A percentile compares a stretch with the other conserved stretches of the same genome.
Conservation (phyloP, 2,113 vertebrate species). For the Lichenostomus cassidix region DNA sequence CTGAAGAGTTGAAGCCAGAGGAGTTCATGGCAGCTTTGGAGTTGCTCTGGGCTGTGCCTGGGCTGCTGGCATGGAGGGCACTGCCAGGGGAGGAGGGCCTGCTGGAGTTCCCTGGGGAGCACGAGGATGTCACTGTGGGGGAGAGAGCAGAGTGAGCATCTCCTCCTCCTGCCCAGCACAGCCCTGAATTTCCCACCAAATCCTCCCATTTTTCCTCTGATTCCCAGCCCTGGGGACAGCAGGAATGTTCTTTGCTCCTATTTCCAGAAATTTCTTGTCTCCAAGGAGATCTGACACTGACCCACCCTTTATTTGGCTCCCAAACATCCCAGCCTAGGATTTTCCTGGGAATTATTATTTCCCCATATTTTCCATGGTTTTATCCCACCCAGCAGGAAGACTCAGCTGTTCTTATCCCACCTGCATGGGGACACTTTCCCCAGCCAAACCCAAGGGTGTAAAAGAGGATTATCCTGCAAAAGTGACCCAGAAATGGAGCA, state of each 20-base stretch:
- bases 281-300: not conserved
- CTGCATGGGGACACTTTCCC: not conserved
- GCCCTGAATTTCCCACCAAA: not conserved
- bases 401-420: not conserved
- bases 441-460: not conserved
- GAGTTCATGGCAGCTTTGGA: constrained; percentile 76
- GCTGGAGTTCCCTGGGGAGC: constrained; percentile 79
- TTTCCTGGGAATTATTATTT: not conserved
- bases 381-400: not conserved
- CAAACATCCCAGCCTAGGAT: not conserved
- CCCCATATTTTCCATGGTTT: not conserved
- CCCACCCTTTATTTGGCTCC: not conserved
- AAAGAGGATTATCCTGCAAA: not conserved
- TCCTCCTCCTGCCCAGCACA: not conserved
- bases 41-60: constrained; percentile 73
- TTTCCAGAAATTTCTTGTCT: not conserved
- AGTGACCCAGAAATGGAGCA: not conserved
- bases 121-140: constrained; percentile 76
- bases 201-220: not conserved
- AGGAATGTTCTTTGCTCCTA: not conserved
- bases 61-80: constrained; percentile 75
- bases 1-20: constrained; percentile 77
- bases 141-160: constrained; percentile 35
- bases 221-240: not conserved
- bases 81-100: constrained; percentile 76